Evolutionary conservation across 2,888 invertebrate species (phyloP), one percentile per base, ranked within the genome.

Genomic region (Drosophila robusta): DNA sequence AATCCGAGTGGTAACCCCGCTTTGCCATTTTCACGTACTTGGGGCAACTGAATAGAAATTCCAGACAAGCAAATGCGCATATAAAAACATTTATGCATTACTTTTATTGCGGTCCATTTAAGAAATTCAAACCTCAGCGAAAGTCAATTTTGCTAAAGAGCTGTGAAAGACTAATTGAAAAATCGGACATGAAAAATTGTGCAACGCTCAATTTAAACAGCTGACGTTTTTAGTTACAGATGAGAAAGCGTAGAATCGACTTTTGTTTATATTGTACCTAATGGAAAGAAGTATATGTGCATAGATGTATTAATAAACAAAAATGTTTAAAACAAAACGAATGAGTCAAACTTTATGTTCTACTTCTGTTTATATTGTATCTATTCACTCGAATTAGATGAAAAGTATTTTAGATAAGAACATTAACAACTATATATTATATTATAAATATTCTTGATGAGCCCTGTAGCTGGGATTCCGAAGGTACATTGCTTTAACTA

Each of bases 61-160:
- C 26, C 65, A 47, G 56, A 41, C 29, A 71, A 65, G 32, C 41
- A 70, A 80, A 67, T 64, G 60, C 67, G 62, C 46, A 42, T 51
- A 70, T 66, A 72, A 82, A 70, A 83, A 67, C 58, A 71, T 66
- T 71, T 77, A 69, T 58, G 64, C 78, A 78, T 66, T 76, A 62
- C 62, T 50, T 69, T 75, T 75, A 67, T 70, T 70, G 57, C 55
- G 47, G 56, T 44, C 56, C 41, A 54, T 54, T 57, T 57, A 39
- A 36, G n/a, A 63, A 54, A 58, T 61, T 64, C 51, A 69, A 57
- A 34, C 42, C 24, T 26, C 46, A 41, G 42, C 42, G 52, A n/a
- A 32, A 49, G 51, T 16, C 47, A 55, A 74, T 47, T 60, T 44
- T 26, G 39, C 51, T 32, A 3, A 50, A 60, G 12, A 36, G 12